phyloP scores from a whole-genome alignment of 1,140 invertebrate genomes.

The Brachionus calyciflorus region DNA sequence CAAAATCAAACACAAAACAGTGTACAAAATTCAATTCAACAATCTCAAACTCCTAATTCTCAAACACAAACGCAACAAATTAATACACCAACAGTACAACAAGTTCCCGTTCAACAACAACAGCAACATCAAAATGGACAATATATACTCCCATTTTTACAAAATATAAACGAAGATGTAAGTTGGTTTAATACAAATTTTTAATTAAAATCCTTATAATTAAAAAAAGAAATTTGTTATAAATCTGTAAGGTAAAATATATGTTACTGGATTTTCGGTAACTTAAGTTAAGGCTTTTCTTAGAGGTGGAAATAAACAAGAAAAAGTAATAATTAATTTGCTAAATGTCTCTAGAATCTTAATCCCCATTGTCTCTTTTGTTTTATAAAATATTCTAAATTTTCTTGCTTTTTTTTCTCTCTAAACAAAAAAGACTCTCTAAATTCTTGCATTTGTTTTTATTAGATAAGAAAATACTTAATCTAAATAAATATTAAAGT shows the following conservation, averaged over 20 bases:
- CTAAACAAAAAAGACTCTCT: no score
- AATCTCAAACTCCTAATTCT: neutral
- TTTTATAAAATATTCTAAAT: neutral
- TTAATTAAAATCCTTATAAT: no score
- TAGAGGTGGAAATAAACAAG: neutral
- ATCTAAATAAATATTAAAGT: neutral
- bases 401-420: slow-evolving; percentile 4
- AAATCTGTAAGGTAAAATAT: no score
- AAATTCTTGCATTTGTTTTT: no score
- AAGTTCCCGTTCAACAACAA: neutral
- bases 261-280: neutral
- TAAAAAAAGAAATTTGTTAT: no score
- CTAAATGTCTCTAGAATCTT: slow-evolving; percentile 13
- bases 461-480: neutral
- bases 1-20: neutral
- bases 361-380: neutral
- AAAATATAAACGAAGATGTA: slow-evolving; percentile 42
- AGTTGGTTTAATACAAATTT: no score
- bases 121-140: slow-evolving; percentile 2
- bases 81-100: no score
- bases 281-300: slow-evolving; percentile 26
- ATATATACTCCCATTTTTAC: slow-evolving; percentile 25
- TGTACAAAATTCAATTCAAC: neutral
- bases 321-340: slow-evolving; percentile 24
- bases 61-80: neutral